These are phyloP conservation scores for Colius striatus DNA, from an alignment of 2,113 vertebrate species.

Conservation along the genomic window DNA sequence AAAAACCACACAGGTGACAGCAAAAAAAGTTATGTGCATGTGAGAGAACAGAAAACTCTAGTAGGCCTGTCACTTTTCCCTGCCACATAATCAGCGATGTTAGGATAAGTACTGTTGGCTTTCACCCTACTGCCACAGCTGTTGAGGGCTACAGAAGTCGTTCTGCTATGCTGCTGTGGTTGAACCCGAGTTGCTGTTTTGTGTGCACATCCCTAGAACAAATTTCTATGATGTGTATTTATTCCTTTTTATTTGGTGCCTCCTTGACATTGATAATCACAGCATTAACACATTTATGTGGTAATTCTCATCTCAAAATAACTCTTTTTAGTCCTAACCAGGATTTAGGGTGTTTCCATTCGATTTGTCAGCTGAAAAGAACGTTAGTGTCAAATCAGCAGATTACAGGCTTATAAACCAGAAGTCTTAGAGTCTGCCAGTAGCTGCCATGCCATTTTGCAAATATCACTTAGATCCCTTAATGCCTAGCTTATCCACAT, in stretches of 20 bases:
- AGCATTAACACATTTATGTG: background rate
- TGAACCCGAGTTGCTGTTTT: background rate
- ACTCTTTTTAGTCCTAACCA: background rate
- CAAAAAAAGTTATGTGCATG: background rate
- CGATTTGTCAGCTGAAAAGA: slow-evolving; percentile 12
- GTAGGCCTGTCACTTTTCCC: background rate
- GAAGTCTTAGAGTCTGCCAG: background rate
- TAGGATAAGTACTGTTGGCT: background rate
- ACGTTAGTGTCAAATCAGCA: background rate
- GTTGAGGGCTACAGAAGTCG: background rate
- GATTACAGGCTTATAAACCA: slow-evolving; percentile 19
- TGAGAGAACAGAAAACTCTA: background rate
- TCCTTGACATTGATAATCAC: background rate
- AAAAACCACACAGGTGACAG: background rate
- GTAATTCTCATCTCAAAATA: background rate
- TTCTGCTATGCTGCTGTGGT: background rate
- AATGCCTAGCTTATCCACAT: slow-evolving; percentile 29
- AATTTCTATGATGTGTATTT: background rate
- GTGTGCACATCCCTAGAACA: background rate
- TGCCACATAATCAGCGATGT: rapidly evolving
- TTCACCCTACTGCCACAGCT: background rate
- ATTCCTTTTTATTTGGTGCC: background rate
- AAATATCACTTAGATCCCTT: slow-evolving; percentile 22
- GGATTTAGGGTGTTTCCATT: background rate
- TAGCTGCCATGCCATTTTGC: background rate